Evolutionary conservation across 30 jellyfish, hydroid and myxozoan genomes (phyloP), one percentile per base, ranked within the genome.

Genomic region (Cassiopea andromeda): DNA sequence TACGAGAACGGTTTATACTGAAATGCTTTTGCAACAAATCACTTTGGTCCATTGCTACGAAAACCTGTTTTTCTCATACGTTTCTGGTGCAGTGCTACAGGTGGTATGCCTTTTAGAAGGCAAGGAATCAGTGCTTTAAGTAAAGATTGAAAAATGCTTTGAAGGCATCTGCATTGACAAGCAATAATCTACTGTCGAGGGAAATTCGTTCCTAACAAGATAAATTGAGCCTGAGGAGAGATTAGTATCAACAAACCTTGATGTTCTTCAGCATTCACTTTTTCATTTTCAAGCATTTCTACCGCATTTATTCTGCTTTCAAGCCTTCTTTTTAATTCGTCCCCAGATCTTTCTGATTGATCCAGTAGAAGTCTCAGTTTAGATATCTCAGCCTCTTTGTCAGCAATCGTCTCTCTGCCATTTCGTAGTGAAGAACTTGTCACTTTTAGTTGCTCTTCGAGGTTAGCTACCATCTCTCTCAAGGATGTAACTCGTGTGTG

Each of bases 331-430:
- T 83, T 88, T 85, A 90, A 71, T 15, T 95, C 99, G 45, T 85
- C 95, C 16, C 82, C 88, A 43, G 92, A 68, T 27, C 98, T 77
- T 79, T 95, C 98, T 45, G 92, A 77, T 82, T 91, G 97, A 45
- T 95, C 99, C 14, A 87, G 77, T 80, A 95, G 78, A 80, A 95
- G 90, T 57, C 95, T 80, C 75, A 88, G 75, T 88, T 91, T 95
- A 0, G 97, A 87, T 5, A 91, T 66, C 71, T 90, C 99, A 54
- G 97, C 97, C 89, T 95, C 99, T 83, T 91, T 95, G 72, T 90
- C 97, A 9, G 92, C 94, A 1, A 91, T 84, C 14, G 94, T 77
- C 81, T 91, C 99, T 82, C 94, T 81, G 78, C 92, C 77, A 73
- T 69, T 91, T 45, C 95, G 50, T 50, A 91, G 59, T 46, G 98